Evolutionary conservation across 2,888 invertebrate species (phyloP), one percentile per base, ranked within the genome.

Genomic region (Pristionchus mayeri): DNA sequence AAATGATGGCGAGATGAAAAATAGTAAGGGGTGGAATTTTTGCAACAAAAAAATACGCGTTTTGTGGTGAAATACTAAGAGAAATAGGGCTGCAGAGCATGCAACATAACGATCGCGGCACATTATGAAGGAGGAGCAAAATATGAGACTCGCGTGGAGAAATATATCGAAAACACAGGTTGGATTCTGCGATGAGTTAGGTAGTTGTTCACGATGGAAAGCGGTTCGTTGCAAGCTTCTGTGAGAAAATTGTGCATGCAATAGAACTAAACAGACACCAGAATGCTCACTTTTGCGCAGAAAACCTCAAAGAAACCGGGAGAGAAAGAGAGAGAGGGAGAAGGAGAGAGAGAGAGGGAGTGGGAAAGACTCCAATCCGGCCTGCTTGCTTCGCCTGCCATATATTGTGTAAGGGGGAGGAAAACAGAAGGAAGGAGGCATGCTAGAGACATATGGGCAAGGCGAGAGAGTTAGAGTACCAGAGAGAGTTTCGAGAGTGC

Each of bases 401-500:
- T 27, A 18, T 63, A 27, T 27, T 16, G 60, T 63, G 60, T 63
- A 63, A 63, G 60, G 13, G n/a, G 52, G 71, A 50, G 13, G 6
- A 27, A 34, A 75, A 52, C 3, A 30, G 30, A 16, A 63, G 3
- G 21, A 24, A 54, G 9, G n/a, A 54, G 60, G 11, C 30, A 63
- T 7, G 2, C n/a, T 9, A 63, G 30, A 63, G 60, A 63, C 9
- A 63, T 11, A 63, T 2, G 30, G n/a, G n/a, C n/a, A 16, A n/a
- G n/a, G 13, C 18, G 50, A 52, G 48, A 30, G 57, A 50, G 63
- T 48, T n/a, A 84, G 71, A n/a, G n/a, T n/a, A n/a, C n/a, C n/a
- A 57, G 85, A 86, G 86, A 85, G 82, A 84, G 82, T 76, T 75
- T 57, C 84, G 84, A n/a, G n/a, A n/a, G n/a, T n/a, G n/a, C n/a